Base-by-base conservation (phyloP, 2,113 vertebrate species). In the Stictonetta naevosa region DNA sequence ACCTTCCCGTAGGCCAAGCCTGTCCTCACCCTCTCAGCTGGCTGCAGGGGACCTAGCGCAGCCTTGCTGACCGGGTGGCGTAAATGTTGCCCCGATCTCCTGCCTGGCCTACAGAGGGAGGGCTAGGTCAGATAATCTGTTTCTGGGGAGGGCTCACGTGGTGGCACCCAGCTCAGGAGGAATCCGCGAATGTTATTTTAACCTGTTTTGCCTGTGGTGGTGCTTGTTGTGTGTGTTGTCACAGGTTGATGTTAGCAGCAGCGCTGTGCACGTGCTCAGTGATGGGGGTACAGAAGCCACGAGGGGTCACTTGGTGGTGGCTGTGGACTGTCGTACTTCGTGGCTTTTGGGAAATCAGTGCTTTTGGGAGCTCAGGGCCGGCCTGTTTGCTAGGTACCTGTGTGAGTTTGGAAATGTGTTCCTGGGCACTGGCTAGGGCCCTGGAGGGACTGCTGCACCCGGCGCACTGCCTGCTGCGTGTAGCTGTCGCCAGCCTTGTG, bases 221-320 rank as follows among this genome's bases (percentile, higher is more conserved):
- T n/a, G 25, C n/a, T 71, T 7, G 4, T 38, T 19, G 29, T 69
- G 10, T 40, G 11, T 3, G 6, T 23, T 0, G 0, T 26, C 13
- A 5, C 5, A 28, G 1, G 0, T 38, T 69, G 48, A 31, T 0
- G 1, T 50, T n/a, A 28, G 33, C 34, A 50, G 80, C 19, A 8
- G 15, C 0, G 1, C 0, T 0, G 48, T 14, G 50, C 23, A 3
- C 38, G 50, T 0, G 4, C 62, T 86, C 56, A 6, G 33, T 8
- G 28, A 11, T 53, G 28, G 29, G 33, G n/a, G 13, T 46, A 25
- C 44, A 34, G 33, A 20, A 33, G 18, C 31, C 10, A 20, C 6
- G 31, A 19, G 56, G 59, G 66, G 33, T 64, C 53, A 10, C 58
- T 40, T 1, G 0, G 21, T 12, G 34, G 18, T 36, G n/a, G 44